Conservation (phyloP, 2,888 invertebrate species). For the Crocallis elinguaria region DNA sequence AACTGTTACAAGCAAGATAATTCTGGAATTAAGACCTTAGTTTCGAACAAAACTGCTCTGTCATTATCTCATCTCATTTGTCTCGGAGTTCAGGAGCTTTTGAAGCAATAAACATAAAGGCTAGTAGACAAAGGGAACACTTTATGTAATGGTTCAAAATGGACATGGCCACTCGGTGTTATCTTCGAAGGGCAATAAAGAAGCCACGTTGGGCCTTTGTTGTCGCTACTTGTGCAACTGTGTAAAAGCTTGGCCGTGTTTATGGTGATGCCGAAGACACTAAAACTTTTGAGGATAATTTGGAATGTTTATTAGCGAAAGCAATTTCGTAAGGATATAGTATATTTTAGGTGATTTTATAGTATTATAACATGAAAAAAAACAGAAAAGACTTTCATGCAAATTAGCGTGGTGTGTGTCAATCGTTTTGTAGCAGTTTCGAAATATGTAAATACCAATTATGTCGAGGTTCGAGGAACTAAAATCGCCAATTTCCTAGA, state of each 20-base stretch:
- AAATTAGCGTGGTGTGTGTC: too few relatives aligned
- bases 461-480: too few relatives aligned
- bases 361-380: too few relatives aligned
- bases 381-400: too few relatives aligned
- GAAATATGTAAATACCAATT: too few relatives aligned
- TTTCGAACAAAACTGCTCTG: constrained; percentile 12
- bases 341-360: background rate
- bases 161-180: constrained; percentile 61
- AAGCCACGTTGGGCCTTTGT: constrained; percentile 66
- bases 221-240: constrained; percentile 65
- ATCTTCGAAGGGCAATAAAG: constrained; percentile 74
- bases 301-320: constrained; percentile 28
- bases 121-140: constrained; percentile 64
- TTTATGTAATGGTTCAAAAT: constrained; percentile 70
- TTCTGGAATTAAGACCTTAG: constrained; percentile 28
- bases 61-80: constrained; percentile 22
- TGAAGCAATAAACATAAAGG: constrained; percentile 40
- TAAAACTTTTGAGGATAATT: constrained; percentile 20
- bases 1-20: constrained; percentile 4
- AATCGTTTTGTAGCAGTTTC: too few relatives aligned
- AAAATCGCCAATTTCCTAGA: background rate
- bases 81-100: constrained; percentile 23
- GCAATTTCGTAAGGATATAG: constrained; percentile 1
- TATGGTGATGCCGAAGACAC: constrained; percentile 22
- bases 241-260: constrained; percentile 39